Evolutionary conservation across 2,888 invertebrate species (phyloP), one percentile per base, ranked within the genome.

Genomic region (Leucoptera coffeella): DNA sequence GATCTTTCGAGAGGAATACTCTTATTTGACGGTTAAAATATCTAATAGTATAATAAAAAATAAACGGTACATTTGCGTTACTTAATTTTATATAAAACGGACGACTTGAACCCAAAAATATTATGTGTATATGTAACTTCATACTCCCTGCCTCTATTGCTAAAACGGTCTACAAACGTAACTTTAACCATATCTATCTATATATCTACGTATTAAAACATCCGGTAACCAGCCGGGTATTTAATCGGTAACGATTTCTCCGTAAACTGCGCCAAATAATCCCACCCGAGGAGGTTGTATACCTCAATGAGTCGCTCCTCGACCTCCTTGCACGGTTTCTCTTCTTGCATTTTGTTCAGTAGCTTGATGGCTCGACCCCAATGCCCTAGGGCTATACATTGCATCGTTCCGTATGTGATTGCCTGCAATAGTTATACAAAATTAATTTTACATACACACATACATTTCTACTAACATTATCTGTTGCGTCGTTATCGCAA

Each of bases 281-380:
- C 42, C 90, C 90, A 91, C 29, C 78, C 79, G n/a, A 87, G 61
- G 29, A 74, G 58, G 11, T 50, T 51, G 50, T 78, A 80, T 7
- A 81, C 67, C 54, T 84, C 77, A 2, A 77, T 61, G 14, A 79
- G 67, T 19, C 78, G 75, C 32, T 78, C 79, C 29, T 88, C 87
- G 3, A 80, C 59, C 22, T 91, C 91, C 26, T 75, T 77, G 15
- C 74, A 71, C 3, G 83, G 77, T 37, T 87, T 84, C 20, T 95
- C 93, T 38, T 96, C 96, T 32, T 78, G 77, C 34, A 85, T 71
- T 55, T 85, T 85, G 33, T 62, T 50, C 12, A 92, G 60, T 33
- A 85, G 74, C 51, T 89, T 90, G 35, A 86, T 54, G 35, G 85
- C 82, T 33, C 89, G 79, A 1, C 91, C 95, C 60, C 83, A 86